A percentile compares a stretch with the other conserved stretches of the same genome.
Evolutionary conservation across 2,113 vertebrate genomes (phyloP).

Genomic region (Promerops cafer): DNA sequence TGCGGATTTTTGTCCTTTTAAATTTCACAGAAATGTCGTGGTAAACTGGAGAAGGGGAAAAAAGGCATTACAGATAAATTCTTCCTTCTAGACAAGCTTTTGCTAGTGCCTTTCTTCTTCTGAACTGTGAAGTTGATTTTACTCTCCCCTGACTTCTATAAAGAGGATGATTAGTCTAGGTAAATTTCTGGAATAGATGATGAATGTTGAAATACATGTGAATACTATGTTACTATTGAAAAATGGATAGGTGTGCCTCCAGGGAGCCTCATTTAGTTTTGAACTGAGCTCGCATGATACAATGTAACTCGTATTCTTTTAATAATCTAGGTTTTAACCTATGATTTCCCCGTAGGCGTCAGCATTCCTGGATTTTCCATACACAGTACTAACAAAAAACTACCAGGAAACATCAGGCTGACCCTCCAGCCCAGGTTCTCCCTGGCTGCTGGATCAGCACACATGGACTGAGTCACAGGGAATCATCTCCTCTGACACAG

Average conservation of each 20-base stretch:
- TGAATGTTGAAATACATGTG: not conserved
- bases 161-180: not conserved
- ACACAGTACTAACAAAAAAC: not conserved
- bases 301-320: not conserved
- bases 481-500: not conserved
- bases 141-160: not conserved
- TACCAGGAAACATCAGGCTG: not conserved
- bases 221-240: not conserved
- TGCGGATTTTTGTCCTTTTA: constrained; percentile 84
- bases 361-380: not conserved
- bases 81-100: not conserved
- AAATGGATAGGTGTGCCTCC: not conserved
- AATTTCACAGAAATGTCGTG: constrained; percentile 85
- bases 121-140: not conserved
- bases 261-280: not conserved
- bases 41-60: constrained; percentile 74
- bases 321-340: not conserved
- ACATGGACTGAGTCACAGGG: not conserved
- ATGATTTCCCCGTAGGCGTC: not conserved
- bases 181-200: not conserved
- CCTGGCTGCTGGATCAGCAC: not conserved
- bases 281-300: not conserved
- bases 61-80: not conserved
- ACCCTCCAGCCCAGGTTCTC: not conserved
- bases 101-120: not conserved